Conservation (phyloP, 1,140 invertebrate species). For the Panagrolaimus sp. region DNA sequence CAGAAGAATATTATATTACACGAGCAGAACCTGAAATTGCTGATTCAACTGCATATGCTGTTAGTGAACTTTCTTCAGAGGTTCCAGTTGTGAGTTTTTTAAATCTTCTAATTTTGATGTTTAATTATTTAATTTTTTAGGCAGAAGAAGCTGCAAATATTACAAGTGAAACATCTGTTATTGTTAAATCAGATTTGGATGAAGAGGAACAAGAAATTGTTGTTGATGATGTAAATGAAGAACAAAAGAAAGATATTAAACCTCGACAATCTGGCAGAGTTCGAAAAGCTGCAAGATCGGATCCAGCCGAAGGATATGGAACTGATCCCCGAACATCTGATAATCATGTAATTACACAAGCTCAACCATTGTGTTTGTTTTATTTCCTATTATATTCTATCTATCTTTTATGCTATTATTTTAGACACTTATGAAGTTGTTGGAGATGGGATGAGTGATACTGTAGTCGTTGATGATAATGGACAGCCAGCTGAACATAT, state of each 20-base stretch:
- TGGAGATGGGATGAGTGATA: background rate
- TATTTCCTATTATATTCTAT: background rate
- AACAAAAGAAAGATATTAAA: background rate
- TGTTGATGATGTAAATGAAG: background rate
- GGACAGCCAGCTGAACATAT: background rate
- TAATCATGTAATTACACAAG: background rate
- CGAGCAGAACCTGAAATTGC: too few relatives aligned
- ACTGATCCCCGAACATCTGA: background rate
- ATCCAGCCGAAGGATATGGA: background rate
- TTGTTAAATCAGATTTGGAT: slow-evolving; percentile 8
- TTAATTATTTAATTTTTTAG: too few relatives aligned
- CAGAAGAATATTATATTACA: too few relatives aligned
- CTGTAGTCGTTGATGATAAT: background rate
- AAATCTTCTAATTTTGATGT: too few relatives aligned
- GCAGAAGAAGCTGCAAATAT: too few relatives aligned
- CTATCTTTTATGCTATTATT: background rate
- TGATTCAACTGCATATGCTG: too few relatives aligned
- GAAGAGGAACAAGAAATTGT: slow-evolving; percentile 1
- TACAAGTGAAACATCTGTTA: background rate
- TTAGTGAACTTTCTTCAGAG: too few relatives aligned
- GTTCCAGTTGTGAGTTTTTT: too few relatives aligned
- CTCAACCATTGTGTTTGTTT: background rate
- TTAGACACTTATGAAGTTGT: slow-evolving; percentile 13
- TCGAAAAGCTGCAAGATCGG: background rate
- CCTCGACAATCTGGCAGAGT: background rate